phyloP scores from a whole-genome alignment of 2,888 invertebrate genomes.

The Conops quadrifasciatus region DNA sequence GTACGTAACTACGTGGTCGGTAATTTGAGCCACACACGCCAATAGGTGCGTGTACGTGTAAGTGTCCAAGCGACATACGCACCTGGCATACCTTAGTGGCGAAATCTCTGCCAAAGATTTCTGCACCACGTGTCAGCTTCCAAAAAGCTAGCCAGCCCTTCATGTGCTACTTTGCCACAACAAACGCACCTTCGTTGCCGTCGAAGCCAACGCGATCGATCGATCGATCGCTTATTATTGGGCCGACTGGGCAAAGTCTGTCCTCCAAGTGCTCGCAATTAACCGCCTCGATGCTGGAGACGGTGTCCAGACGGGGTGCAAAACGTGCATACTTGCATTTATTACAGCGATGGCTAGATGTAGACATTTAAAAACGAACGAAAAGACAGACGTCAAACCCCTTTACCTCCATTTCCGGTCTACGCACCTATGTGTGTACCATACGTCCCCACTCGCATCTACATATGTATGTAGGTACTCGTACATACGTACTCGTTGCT shows the following conservation, averaged over 20 bases:
- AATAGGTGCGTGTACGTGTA: neutral
- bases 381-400: too few species aligned
- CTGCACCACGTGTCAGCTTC: neutral
- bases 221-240: neutral
- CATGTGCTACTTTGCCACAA: neutral
- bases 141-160: neutral
- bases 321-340: neutral
- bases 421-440: too few species aligned
- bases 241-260: neutral
- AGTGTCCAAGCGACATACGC: neutral
- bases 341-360: neutral
- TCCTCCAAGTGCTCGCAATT: slow-evolving; percentile 1
- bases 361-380: too few species aligned
- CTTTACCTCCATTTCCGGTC: neutral
- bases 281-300: neutral
- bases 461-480: too few species aligned
- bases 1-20: neutral
- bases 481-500: too few species aligned
- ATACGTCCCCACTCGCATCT: too few species aligned
- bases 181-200: neutral
- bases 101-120: neutral
- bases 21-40: neutral
- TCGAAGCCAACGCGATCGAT: neutral
- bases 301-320: neutral
- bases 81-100: neutral